These are phyloP conservation scores for Hucho hucho DNA, from an alignment of 2,113 vertebrate genomes.

Conservation along the genomic window DNA sequence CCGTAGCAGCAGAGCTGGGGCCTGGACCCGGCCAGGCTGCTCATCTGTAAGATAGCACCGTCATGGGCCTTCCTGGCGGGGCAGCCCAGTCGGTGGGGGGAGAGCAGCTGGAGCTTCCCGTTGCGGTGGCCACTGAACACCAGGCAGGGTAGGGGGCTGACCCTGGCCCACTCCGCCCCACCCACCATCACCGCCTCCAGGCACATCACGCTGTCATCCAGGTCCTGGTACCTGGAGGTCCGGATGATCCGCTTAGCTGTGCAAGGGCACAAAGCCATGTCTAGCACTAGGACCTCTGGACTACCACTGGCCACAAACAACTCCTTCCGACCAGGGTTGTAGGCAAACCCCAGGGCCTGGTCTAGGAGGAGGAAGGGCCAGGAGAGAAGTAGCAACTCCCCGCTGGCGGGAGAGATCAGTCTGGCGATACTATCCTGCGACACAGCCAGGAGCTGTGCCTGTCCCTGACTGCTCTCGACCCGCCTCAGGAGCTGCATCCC, in stretches of 20 bases:
- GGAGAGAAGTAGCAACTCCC: constrained; percentile 58
- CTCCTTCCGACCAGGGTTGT: constrained; percentile 58
- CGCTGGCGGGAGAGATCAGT: constrained; percentile 61
- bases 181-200: constrained; percentile 56
- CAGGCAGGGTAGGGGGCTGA: constrained; percentile 33
- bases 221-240: constrained; percentile 19
- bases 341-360: constrained; percentile 59
- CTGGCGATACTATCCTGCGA: constrained; percentile 54
- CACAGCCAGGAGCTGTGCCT: constrained; percentile 51
- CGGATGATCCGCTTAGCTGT: constrained; percentile 59
- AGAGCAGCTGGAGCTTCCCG: constrained; percentile 55
- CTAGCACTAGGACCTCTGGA: constrained; percentile 60
- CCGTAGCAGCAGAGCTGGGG: constrained; percentile 66
- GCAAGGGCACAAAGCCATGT: constrained; percentile 59
- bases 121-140: constrained; percentile 63
- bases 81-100: constrained; percentile 45
- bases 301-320: constrained; percentile 61
- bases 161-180: constrained; percentile 12
- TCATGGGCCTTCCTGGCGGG: constrained; percentile 46
- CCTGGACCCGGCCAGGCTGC: constrained; percentile 29
- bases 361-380: constrained; percentile 65
- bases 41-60: constrained; percentile 53
- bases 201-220: constrained; percentile 54
- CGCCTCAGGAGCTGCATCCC: constrained; percentile 41
- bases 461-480: constrained; percentile 34